These are phyloP conservation scores for Hippocampus kuda DNA, from an alignment of 2,797 vertebrate species.

Conservation along the genomic window DNA sequence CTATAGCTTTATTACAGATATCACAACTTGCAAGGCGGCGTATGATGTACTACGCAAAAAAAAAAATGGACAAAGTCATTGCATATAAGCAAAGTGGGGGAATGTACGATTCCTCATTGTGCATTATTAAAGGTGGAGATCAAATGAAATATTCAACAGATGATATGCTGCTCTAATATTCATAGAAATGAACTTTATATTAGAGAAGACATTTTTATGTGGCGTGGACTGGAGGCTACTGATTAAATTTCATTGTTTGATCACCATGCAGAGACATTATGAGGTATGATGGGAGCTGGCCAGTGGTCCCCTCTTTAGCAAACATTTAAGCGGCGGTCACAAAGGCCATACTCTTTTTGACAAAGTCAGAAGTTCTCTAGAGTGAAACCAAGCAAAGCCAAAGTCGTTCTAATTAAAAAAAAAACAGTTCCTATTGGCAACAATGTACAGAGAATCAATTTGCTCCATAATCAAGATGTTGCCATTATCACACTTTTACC, in stretches of 20 bases:
- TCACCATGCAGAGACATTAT: slow-evolving; percentile 62
- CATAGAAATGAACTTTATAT: slow-evolving; percentile 77
- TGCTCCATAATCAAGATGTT: neutral
- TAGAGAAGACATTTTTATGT: slow-evolving; percentile 70
- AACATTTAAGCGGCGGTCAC: slow-evolving; percentile 47
- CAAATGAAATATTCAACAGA: slow-evolving; percentile 73
- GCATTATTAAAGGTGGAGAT: slow-evolving; percentile 72
- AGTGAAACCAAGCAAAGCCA: neutral
- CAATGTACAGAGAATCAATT: neutral
- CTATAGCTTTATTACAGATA: slow-evolving; percentile 31
- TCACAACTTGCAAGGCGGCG: slow-evolving; percentile 37
- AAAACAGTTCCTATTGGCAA: neutral
- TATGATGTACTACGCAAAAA: slow-evolving; percentile 39
- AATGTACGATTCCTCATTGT: slow-evolving; percentile 62
- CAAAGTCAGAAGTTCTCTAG: slow-evolving; percentile 8
- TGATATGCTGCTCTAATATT: slow-evolving; percentile 73
- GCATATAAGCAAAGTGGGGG: slow-evolving; percentile 53
- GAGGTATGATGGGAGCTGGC: slow-evolving; percentile 41
- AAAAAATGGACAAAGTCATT: slow-evolving; percentile 42
- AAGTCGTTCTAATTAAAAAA: neutral
- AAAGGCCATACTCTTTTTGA: slow-evolving; percentile 26
- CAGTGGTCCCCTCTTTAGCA: slow-evolving; percentile 40
- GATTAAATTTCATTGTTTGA: slow-evolving; percentile 75
- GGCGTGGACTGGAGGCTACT: slow-evolving; percentile 62
- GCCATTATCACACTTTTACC: neutral